Conservation (phyloP, 1,140 invertebrate genomes). For the Atta colombica region DNA sequence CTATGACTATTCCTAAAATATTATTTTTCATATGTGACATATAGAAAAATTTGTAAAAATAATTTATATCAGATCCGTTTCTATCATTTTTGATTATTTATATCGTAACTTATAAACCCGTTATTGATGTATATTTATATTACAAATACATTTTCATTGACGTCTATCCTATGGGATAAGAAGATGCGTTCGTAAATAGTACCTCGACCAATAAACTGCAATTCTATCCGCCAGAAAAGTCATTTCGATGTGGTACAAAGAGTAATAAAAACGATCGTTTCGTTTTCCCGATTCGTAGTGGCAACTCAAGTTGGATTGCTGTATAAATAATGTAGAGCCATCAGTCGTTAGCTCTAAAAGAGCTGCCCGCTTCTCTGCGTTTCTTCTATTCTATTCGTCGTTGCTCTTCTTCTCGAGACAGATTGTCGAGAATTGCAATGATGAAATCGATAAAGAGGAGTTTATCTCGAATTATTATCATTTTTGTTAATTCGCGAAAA, state of each 20-base stretch:
- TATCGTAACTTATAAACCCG: background rate
- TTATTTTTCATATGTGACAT: background rate
- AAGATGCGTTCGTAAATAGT: conserved; percentile 56
- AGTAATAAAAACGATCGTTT: conserved; percentile 72
- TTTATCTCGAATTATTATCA: conserved; percentile 13
- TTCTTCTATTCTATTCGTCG: conserved; percentile 54
- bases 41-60: background rate
- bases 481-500: conserved; percentile 24
- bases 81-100: background rate
- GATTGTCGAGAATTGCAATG: conserved; percentile 62
- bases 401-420: conserved; percentile 69
- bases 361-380: conserved; percentile 51
- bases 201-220: conserved; percentile 34
- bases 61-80: background rate
- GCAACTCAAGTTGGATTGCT: conserved; percentile 55
- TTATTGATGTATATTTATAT: conserved; percentile 47
- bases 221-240: conserved; percentile 38
- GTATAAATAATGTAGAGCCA: conserved; percentile 76
- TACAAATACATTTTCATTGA: conserved; percentile 23
- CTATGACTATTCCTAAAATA: background rate
- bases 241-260: conserved; percentile 16
- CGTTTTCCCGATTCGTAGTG: conserved; percentile 73
- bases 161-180: conserved; percentile 15
- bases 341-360: conserved; percentile 74
- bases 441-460: conserved; percentile 29